Base-by-base conservation (phyloP, 1,140 invertebrate genomes). In the Pseudomyrmex gracilis region DNA sequence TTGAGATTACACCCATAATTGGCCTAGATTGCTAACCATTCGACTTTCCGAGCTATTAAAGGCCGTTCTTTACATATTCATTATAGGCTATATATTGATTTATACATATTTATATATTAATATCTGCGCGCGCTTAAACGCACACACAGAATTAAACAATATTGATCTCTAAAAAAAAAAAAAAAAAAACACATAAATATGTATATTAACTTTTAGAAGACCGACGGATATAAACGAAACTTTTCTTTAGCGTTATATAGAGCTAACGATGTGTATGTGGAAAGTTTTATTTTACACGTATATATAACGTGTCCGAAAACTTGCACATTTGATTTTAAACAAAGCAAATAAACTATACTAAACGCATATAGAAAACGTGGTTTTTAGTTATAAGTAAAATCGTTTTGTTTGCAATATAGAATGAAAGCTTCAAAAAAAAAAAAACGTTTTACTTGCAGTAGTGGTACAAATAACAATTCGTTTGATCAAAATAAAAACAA, bases 61-160 rank as follows among this genome's bases (percentile, higher is more conserved):
- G 45, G 60, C 24, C 24, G 17, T 17, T 58, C 24, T 24, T 24
- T 22, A 47, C 4, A 17, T 13, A 70, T 80, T 13, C 58, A 10
- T 47, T 17, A 34, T 12, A 53, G 15, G 4, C 8, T 9, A 7
- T 67, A 49, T 34, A n/a, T 57, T 67, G 63, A 55, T 77, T 80
- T 80, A 80, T 70, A 68, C 34, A 34, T 34, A 34, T 34, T 34
- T 78, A 15, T 47, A 47, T 70, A 80, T 80, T 70, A 80, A 60
- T 70, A 71, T 60, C 43, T 78, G 20, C 64, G 34, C 34, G 7
- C 7, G 34, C 5, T 34, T 34, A 34, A 34, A 34, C n/a, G n/a
- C 5, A 24, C 24, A 47, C 49, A 53, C 10, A 12, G 53, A 55
- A 70, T 43, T 34, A 24, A 12, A 17, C 24, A 68, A 57, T 77